Base-by-base conservation (phyloP, 2,113 vertebrate genomes). In the Erpornis zantholeuca region DNA sequence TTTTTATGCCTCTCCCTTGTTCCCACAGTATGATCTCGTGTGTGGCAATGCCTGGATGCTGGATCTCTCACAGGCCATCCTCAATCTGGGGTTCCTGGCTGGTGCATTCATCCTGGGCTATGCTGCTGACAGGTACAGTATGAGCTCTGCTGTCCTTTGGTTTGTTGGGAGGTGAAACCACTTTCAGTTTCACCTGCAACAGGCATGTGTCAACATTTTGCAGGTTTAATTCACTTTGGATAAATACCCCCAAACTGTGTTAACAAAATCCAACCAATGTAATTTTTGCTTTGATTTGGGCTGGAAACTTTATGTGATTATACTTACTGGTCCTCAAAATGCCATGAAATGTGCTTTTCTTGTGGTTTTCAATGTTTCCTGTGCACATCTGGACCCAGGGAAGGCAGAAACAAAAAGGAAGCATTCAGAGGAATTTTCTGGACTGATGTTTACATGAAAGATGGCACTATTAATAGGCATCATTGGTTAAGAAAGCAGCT, bases 61-160 rank as follows among this genome's bases (percentile, higher is more conserved):
- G 96, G 99, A 99, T 94, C 92, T 99, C 98, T 98, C 98, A 61
- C 99, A 99, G 83, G 98, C 99, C 36, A 82, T 98, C 64, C 98
- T 99, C 61, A 99, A 99, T 60, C 95, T 99, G 68, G 99, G 99
- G 5, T 99, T 99, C 97, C 97, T 99, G 92, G 36, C 98, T 1
- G 99, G 99, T 2, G 99, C 99, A 0, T 98, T 99, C 64, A 95
- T 96, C 35, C 97, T 99, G 24, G 99, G 99, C 92, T 99, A 99
- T 33, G 97, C 99, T 81, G 99, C 99, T 7, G 99, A 99, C 98
- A 99, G 98, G 99, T 99, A 95, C 92, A 77, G 92, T 84, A 47
- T 9, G 22, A 59, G 4, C 2, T 4, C 45, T 69, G 40, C 69
- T 79, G 21, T 52, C 22, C 44, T 66, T 54, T 27, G 15, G 2